phyloP scores from a whole-genome alignment of 2,888 invertebrate species.

The Mythimna albipuncta region DNA sequence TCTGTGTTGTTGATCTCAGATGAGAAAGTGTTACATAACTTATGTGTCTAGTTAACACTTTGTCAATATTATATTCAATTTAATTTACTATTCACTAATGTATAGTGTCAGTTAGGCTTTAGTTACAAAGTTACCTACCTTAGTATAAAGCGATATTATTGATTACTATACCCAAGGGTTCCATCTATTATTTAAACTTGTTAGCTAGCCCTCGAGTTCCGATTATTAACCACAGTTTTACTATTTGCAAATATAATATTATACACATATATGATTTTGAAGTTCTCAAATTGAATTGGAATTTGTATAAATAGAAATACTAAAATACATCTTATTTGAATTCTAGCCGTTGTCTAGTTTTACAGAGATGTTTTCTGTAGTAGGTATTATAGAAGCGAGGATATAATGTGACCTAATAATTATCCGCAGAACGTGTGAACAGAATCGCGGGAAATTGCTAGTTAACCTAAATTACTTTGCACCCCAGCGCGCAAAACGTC shows the following conservation, averaged over 20 bases:
- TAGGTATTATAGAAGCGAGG: neutral
- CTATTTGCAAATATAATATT: neutral
- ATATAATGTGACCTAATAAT: constrained; percentile 35
- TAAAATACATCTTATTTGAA: neutral
- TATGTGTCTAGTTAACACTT: neutral
- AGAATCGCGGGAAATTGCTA: constrained; percentile 44
- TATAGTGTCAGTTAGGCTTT: constrained; percentile 9
- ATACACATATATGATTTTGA: neutral
- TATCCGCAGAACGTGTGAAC: constrained; percentile 34
- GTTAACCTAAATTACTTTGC: constrained; percentile 52
- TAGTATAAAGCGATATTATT: constrained; percentile 43
- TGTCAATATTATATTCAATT: constrained; percentile 21
- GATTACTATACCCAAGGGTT: constrained; percentile 53
- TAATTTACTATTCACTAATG: constrained; percentile 9
- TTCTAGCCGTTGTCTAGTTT: neutral
- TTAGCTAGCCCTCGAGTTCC: constrained; percentile 43
- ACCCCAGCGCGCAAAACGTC: constrained; percentile 26
- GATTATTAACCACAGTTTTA: constrained; percentile 16
- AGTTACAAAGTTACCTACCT: constrained; percentile 19
- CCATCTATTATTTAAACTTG: constrained; percentile 56
- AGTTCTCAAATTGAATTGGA: neutral
- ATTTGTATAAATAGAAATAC: neutral
- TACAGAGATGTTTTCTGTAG: neutral
- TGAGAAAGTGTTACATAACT: neutral
- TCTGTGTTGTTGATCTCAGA: no score